phyloP scores from a whole-genome alignment of 2,888 invertebrate species.

The Drosophila barbarae region DNA sequence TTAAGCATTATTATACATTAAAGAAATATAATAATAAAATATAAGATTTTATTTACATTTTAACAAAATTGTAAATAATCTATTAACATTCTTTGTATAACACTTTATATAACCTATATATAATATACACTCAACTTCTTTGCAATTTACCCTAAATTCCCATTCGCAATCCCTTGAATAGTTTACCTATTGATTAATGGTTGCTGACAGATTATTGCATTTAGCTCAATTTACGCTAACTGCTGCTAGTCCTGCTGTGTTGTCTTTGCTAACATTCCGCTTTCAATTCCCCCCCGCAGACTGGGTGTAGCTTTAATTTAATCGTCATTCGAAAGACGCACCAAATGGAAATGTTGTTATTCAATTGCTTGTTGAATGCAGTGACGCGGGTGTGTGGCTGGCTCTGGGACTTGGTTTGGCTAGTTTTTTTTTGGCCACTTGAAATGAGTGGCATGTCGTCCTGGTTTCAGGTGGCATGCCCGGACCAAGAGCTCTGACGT shows the following conservation, averaged over 20 bases:
- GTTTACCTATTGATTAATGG: not conserved
- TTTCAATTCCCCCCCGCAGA: slow-evolving; percentile 1
- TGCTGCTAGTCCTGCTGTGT: not conserved
- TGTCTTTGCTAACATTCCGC: not conserved
- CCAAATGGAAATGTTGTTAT: slow-evolving; percentile 73
- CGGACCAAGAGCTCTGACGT: slow-evolving; percentile 8
- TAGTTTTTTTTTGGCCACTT: slow-evolving; percentile 45
- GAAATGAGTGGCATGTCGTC: slow-evolving; percentile 66
- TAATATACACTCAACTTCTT: no score
- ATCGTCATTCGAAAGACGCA: slow-evolving; percentile 69
- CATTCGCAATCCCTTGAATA: not conserved
- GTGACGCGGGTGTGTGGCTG: slow-evolving; percentile 50
- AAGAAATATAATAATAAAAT: no score
- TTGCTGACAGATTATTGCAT: slow-evolving; percentile 10
- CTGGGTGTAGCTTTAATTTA: slow-evolving; percentile 67
- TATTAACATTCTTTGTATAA: no score
- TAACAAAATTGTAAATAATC: no score
- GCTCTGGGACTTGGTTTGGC: slow-evolving; percentile 1
- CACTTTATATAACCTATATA: no score
- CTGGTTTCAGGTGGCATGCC: slow-evolving; percentile 56
- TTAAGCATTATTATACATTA: no score
- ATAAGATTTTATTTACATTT: no score
- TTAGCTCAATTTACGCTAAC: slow-evolving; percentile 10
- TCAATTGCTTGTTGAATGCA: slow-evolving; percentile 71
- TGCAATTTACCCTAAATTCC: not conserved